phyloP scores from a whole-genome alignment of 2,888 invertebrate species.

The Chalcosyrphus nemorum region DNA sequence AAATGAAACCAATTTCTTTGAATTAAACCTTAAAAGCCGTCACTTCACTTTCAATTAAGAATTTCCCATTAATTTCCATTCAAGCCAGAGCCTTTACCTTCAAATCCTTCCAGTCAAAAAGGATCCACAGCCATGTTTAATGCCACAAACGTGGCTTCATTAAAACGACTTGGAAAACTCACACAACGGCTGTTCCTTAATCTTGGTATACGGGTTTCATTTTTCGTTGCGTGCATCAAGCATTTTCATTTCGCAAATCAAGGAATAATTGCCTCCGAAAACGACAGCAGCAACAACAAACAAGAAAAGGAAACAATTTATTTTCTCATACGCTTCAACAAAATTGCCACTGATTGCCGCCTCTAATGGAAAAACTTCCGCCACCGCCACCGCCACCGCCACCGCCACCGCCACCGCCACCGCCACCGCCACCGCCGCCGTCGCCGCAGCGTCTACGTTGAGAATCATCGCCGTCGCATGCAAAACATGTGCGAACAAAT shows the following conservation, averaged over 20 bases:
- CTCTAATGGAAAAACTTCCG: constrained; percentile 66
- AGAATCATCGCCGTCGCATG: neutral
- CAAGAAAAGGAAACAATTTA: constrained; percentile 64
- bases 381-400: neutral
- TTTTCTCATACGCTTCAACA: constrained; percentile 55
- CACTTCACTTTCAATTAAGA: constrained; percentile 18
- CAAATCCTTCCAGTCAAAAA: neutral
- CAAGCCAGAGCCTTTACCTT: neutral
- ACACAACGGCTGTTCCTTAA: neutral
- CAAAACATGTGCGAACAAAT: constrained; percentile 17
- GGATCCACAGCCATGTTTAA: constrained; percentile 1
- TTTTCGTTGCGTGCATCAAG: constrained; percentile 34
- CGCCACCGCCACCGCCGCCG: neutral
- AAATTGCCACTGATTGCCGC: constrained; percentile 65
- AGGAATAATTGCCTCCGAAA: constrained; percentile 60
- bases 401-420: neutral
- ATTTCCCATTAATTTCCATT: neutral
- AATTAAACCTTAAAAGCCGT: neutral
- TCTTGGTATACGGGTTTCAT: neutral
- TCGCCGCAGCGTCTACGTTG: no score
- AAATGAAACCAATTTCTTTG: neutral
- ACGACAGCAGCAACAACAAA: constrained; percentile 35
- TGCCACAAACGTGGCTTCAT: constrained; percentile 30
- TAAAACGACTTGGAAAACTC: constrained; percentile 16
- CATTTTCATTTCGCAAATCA: constrained; percentile 62